These are phyloP conservation scores for Erebia epiphron DNA, from an alignment of 2,888 invertebrate genomes.

Conservation along the genomic window DNA sequence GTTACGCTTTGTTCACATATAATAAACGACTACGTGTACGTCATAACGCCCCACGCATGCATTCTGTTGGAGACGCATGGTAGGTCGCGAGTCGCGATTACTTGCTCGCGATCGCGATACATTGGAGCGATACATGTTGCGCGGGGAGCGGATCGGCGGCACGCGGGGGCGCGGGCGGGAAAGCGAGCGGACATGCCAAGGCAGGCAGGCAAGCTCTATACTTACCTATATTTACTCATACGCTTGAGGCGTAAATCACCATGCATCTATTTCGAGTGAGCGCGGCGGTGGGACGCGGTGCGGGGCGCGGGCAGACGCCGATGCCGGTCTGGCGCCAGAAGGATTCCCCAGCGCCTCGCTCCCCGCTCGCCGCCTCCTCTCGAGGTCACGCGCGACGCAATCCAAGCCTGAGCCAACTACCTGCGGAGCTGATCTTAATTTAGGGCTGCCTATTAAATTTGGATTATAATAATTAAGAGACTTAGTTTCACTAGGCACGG, in stretches of 20 bases:
- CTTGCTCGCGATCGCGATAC: conserved; percentile 31
- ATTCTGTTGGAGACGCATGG: conserved; percentile 43
- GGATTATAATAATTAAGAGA: no score
- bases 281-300: conserved; percentile 49
- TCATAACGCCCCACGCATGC: conserved; percentile 45
- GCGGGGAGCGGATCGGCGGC: conserved; percentile 40
- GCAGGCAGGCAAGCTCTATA: conserved; percentile 78
- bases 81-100: conserved; percentile 44
- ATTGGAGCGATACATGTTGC: conserved; percentile 34
- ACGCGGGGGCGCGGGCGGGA: conserved; percentile 63
- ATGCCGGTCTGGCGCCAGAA: conserved; percentile 83
- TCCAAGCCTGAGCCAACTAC: conserved; percentile 33
- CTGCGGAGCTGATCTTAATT: conserved; percentile 35
- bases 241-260: conserved; percentile 81
- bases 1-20: conserved; percentile 41
- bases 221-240: conserved; percentile 63
- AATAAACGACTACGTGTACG: conserved; percentile 46
- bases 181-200: conserved; percentile 78
- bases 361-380: conserved; percentile 53
- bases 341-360: conserved; percentile 81
- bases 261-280: conserved; percentile 79
- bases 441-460: conserved; percentile 8
- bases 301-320: conserved; percentile 75
- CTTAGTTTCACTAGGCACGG: no score
- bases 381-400: conserved; percentile 55